Base-by-base conservation (phyloP, 2,113 vertebrate species). In the Chloebia gouldiae region DNA sequence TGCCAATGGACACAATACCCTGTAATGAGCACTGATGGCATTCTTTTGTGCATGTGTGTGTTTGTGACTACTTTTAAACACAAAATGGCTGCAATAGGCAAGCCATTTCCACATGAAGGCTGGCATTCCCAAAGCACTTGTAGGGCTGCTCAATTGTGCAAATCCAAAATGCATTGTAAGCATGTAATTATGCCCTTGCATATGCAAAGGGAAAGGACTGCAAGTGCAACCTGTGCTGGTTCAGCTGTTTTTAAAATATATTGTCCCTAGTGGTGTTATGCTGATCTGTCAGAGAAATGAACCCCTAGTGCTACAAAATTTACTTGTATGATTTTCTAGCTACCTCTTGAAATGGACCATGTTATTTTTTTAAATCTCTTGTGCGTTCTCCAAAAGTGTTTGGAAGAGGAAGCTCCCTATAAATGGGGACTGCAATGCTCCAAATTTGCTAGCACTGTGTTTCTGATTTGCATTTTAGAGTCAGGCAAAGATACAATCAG, bases 1-100 rank as follows among this genome's bases (percentile, higher is more conserved):
- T 71, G 87, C 93, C 88, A 61, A 6, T 57, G 92, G 86, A 90
- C 93, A 91, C 85, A 95, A 92, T 89, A 84, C 69, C 50, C 87
- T 51, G 20, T 90, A 95, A 96, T 80, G 93, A 96, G 86, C 69
- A 33, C n/a, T 93, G 77, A 70, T 80, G 81, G 77, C 3, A 10
- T 69, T 90, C 95, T 85, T 95, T 92, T 97, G 90, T 91, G 75
- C 73, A 9, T 39, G 33, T n/a, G 23, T 47, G 75, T 83, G 31
- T 79, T 24, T 91, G 85, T 57, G 83, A 76, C 76, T 82, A 68
- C 86, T 93, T 90, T 81, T 35, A 94, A 93, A 92, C 39, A 47
- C n/a, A 63, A 94, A 95, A 88, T 70, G n/a, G 59, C 65, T 92
- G 81, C 61, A 80, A 15, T 44, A 65, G 39, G 56, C 81, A 86